phyloP scores from a whole-genome alignment of 2,797 vertebrate genomes.

The Mormyrus proboscirostris region DNA sequence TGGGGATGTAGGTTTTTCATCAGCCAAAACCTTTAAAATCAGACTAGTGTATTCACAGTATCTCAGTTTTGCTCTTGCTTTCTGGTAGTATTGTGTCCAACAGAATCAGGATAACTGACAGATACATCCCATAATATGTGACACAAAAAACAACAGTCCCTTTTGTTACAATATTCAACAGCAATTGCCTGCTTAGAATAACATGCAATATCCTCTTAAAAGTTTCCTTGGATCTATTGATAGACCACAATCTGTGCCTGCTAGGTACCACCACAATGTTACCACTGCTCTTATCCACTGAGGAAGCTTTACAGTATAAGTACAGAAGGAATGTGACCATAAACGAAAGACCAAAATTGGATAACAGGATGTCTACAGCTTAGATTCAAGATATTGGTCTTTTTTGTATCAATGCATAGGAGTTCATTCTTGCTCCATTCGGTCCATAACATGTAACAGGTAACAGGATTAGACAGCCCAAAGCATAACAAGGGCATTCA shows the following conservation, averaged over 20 bases:
- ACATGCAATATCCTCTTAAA: neutral
- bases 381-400: too few species aligned
- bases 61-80: neutral
- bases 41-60: neutral
- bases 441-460: too few species aligned
- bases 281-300: neutral
- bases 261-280: neutral
- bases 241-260: neutral
- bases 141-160: neutral
- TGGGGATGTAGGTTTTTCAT: neutral
- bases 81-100: neutral
- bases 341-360: neutral
- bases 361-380: neutral
- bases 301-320: neutral
- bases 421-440: neutral
- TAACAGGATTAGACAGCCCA: too few species aligned
- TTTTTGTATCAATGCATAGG: too few species aligned
- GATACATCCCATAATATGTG: neutral
- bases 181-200: neutral
- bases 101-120: neutral
- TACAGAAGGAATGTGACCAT: neutral
- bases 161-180: neutral
- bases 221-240: neutral
- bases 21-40: neutral
- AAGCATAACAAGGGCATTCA: too few species aligned